Conservation (phyloP, 2,888 invertebrate genomes). For the Flexamia atlantica region DNA sequence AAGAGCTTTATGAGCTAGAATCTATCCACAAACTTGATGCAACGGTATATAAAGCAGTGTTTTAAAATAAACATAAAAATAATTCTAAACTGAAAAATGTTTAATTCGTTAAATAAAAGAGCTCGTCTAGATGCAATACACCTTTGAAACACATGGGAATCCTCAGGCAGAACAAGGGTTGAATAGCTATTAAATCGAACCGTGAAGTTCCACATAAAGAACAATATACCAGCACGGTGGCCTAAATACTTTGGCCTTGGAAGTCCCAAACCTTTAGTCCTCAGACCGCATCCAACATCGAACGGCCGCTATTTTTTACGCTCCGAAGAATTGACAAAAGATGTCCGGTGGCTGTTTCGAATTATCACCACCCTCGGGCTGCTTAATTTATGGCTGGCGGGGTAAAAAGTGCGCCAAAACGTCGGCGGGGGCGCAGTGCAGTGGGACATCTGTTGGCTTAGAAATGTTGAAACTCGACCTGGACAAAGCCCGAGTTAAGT, state of each 20-base stretch:
- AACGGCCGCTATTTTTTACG: conserved; percentile 26
- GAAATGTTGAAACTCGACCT: background rate
- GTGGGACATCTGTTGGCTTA: background rate
- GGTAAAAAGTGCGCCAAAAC: conserved; percentile 53
- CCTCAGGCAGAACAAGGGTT: background rate
- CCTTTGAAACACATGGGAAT: background rate
- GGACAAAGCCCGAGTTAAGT: conserved; percentile 43
- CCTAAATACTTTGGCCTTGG: background rate
- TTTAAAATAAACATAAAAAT: background rate
- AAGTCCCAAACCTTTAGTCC: background rate
- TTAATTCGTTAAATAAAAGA: background rate
- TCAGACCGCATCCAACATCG: conserved; percentile 11
- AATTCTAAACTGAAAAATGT: background rate
- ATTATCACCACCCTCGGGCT: conserved; percentile 42
- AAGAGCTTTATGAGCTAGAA: too few relatives aligned
- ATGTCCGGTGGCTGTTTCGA: conserved; percentile 58
- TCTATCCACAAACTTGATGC: too few relatives aligned
- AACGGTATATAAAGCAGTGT: background rate
- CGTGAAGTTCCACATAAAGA: conserved; percentile 3
- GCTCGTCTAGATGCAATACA: background rate
- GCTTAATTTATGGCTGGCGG: conserved; percentile 40
- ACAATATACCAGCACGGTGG: background rate
- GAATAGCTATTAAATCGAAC: background rate
- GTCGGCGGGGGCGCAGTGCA: conserved; percentile 28
- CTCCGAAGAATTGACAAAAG: conserved; percentile 35